Base-by-base conservation (phyloP, 64 coral and sea anemone genomes). In the Cladopsammia gracilis region DNA sequence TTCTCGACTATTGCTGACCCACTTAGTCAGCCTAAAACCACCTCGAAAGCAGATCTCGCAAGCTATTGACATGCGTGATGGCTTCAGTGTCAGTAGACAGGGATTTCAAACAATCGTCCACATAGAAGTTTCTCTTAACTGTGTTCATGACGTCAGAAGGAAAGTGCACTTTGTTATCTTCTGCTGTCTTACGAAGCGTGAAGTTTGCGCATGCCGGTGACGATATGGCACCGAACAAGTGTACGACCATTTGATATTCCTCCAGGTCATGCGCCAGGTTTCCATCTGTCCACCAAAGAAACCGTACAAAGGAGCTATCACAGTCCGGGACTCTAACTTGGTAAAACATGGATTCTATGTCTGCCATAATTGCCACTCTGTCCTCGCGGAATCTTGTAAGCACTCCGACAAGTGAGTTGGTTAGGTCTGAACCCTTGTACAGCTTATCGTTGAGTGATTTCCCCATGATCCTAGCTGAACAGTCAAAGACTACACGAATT, bases 141-240 rank as follows among this genome's bases (percentile, higher is more conserved):
- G 88, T 90, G 43, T 48, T 79, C 13, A 70, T 20, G 8, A 65
- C 75, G 25, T 48, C 48, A n/a, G 58, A 6, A 15, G 72, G 43
- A 51, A 80, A 90, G 65, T 82, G 23, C 19, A 61, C 16, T 8
- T 43, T 25, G 62, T 89, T 89, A 14, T 94, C 86, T 23, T 89
- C 67, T 14, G 93, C 87, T 23, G 86, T 82, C 25, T 52, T 89
- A 46, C 79, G 81, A 3, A 85, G 47, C 6, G 93, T 70, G 57
- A 90, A 90, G 62, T 90, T 95, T 49, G 93, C 78, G 64, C 86
- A 95, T 26, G 73, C 86, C 23, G 92, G 92, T 16, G 85, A 81
- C 26, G 74, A 88, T 11, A 93, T 50, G 43, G 64, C 76, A 13
- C 84, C 75, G 60, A 93, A 93, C 42, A 88, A 62, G 51, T 93